phyloP scores from a whole-genome alignment of 2,113 vertebrate species.

The Trematocara macrostoma region DNA sequence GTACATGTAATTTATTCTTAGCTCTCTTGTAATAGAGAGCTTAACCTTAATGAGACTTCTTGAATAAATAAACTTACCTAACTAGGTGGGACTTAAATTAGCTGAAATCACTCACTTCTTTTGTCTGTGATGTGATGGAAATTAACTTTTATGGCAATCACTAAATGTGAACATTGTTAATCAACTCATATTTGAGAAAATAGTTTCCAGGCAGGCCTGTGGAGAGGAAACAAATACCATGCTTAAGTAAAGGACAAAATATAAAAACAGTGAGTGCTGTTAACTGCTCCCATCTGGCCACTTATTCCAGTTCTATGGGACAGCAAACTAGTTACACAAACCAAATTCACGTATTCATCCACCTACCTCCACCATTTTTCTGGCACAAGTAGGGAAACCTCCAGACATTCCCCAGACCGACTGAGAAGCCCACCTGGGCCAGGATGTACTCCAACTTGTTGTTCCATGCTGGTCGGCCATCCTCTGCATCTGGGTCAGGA shows the following conservation, averaged over 20 bases:
- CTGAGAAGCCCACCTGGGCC: conserved; percentile 95
- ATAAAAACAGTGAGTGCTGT: neutral
- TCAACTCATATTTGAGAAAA: neutral
- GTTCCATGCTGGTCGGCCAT: conserved; percentile 96
- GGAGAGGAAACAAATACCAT: neutral
- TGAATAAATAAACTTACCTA: neutral
- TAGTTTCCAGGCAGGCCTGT: neutral
- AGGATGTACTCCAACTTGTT: conserved; percentile 97
- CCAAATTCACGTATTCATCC: neutral
- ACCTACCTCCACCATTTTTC: conserved; percentile 96
- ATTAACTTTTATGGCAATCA: neutral
- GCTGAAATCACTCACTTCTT: neutral
- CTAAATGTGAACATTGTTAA: neutral
- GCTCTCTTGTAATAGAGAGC: neutral
- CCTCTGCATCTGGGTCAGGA: conserved; percentile 76
- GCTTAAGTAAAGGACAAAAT: neutral
- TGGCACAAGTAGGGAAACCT: conserved; percentile 98
- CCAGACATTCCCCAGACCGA: conserved; percentile 97
- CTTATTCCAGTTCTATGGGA: neutral
- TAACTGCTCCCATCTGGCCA: neutral
- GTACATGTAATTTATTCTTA: neutral
- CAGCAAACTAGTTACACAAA: neutral
- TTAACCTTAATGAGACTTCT: neutral
- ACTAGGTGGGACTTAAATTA: neutral
- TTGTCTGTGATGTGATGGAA: neutral